Evolutionary conservation across 1,140 invertebrate genomes (phyloP).

Genomic region (Hypsibius dujardini): DNA sequence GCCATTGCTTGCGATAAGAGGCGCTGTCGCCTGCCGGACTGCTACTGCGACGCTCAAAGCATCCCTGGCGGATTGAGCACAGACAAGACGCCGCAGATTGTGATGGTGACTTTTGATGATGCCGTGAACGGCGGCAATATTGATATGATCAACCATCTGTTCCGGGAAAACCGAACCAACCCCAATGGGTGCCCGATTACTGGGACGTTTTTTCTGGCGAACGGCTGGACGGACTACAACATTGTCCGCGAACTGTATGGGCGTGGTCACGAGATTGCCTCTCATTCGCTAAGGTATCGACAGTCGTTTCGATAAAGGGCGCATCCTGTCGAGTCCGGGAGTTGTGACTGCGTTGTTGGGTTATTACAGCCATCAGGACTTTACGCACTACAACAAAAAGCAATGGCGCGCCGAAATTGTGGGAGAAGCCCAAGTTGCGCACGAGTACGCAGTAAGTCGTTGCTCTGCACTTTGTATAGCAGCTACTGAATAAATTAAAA

Average conservation of each 20-base stretch:
- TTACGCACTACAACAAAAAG: not conserved
- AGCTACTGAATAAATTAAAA: no score
- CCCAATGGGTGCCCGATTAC: conserved; percentile 79
- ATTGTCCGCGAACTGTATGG: conserved; percentile 72
- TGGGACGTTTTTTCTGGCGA: conserved; percentile 81
- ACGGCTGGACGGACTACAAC: conserved; percentile 89
- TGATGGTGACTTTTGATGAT: conserved; percentile 81
- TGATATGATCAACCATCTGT: conserved; percentile 71
- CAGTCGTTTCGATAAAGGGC: not conserved
- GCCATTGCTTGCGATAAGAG: not conserved
- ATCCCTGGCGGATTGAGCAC: conserved; percentile 47
- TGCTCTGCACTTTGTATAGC: no score
- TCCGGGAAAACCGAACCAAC: conserved; percentile 56
- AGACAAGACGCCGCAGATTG: conserved; percentile 71
- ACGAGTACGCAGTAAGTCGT: not conserved
- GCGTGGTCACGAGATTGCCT: conserved; percentile 75
- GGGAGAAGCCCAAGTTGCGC: not conserved
- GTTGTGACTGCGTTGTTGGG: not conserved
- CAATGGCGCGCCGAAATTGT: not conserved
- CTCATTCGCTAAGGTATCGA: conserved; percentile 63
- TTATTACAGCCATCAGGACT: conserved; percentile 8
- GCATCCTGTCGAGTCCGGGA: not conserved
- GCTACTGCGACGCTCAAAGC: conserved; percentile 69
- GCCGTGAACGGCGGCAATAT: conserved; percentile 84
- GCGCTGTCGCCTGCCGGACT: conserved; percentile 62